Percentiles rank a stretch among this genome's conserved stretches.
Evolutionary conservation across 37 sponge, comb jelly and placozoan species (phyloP).

Genomic region (Tethya wilhelma): DNA sequence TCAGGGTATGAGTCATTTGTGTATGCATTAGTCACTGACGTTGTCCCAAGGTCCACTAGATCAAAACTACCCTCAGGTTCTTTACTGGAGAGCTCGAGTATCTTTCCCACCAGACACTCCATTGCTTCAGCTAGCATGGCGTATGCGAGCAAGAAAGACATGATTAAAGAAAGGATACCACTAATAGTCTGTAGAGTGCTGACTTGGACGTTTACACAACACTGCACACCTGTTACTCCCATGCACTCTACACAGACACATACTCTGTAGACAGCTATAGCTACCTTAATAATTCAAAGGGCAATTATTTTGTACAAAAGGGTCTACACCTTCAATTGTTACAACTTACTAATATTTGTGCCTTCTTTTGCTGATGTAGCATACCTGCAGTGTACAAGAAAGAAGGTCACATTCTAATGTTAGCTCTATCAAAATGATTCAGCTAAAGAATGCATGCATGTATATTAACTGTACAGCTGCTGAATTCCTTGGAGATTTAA

Average conservation of each 20-base stretch:
- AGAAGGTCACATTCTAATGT: too few species aligned
- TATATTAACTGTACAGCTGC: background rate
- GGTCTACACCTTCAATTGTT: background rate
- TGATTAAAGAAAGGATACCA: too few species aligned
- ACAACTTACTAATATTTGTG: constrained; percentile 37
- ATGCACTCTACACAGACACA: too few species aligned
- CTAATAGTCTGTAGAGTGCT: too few species aligned
- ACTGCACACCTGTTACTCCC: too few species aligned
- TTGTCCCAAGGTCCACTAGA: constrained; percentile 13
- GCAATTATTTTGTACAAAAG: too few species aligned
- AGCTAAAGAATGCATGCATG: background rate
- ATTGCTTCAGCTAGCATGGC: constrained; percentile 34
- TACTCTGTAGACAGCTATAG: too few species aligned
- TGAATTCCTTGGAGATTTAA: constrained; percentile 1
- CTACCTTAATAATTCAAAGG: too few species aligned
- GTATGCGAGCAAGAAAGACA: background rate
- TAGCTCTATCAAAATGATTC: background rate
- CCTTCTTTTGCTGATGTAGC: constrained; percentile 45
- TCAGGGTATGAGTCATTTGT: too few species aligned
- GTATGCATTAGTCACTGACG: background rate
- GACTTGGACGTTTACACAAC: too few species aligned
- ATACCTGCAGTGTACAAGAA: constrained; percentile 5
- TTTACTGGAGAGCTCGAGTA: constrained; percentile 21
- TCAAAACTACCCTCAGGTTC: background rate
- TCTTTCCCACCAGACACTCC: constrained; percentile 20